Conservation (phyloP, 2,797 vertebrate species). For the Crypturellus tataupa region DNA sequence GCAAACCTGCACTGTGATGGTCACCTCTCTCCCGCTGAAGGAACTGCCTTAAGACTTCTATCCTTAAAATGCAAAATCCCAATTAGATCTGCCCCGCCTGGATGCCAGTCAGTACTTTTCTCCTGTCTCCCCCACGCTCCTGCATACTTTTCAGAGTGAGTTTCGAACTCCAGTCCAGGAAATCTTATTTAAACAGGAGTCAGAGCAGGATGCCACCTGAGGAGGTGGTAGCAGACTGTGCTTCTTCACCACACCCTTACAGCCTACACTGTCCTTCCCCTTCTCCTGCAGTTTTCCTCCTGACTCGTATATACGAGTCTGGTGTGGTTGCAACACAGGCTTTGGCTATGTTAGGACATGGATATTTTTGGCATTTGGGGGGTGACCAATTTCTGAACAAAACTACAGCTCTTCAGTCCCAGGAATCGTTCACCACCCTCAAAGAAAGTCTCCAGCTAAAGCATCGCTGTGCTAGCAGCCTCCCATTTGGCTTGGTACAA, state of each 20-base stretch:
- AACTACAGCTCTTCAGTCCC: neutral
- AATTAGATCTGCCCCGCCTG: neutral
- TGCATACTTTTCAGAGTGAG: neutral
- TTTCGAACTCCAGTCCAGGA: neutral
- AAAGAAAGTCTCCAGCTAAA: neutral
- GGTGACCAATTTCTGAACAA: constrained; percentile 21
- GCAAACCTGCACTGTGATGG: fast-evolving
- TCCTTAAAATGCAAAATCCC: neutral
- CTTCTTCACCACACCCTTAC: constrained; percentile 13
- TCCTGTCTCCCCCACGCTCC: neutral
- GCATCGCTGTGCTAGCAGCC: neutral
- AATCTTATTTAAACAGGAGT: neutral
- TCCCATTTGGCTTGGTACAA: neutral
- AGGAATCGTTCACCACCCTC: neutral
- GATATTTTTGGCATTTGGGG: constrained; percentile 38
- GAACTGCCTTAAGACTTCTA: neutral
- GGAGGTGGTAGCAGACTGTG: constrained; percentile 38
- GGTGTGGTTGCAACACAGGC: constrained; percentile 3
- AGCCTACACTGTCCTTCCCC: constrained; percentile 44
- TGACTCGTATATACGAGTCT: constrained; percentile 62
- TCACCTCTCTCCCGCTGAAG: neutral
- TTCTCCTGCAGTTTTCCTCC: constrained; percentile 56
- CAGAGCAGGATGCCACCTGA: neutral
- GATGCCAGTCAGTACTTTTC: neutral
- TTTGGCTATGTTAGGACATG: constrained; percentile 46